These are phyloP conservation scores for Parotocinclus haroldoi DNA, from an alignment of 2,797 vertebrate genomes.

Conservation along the genomic window DNA sequence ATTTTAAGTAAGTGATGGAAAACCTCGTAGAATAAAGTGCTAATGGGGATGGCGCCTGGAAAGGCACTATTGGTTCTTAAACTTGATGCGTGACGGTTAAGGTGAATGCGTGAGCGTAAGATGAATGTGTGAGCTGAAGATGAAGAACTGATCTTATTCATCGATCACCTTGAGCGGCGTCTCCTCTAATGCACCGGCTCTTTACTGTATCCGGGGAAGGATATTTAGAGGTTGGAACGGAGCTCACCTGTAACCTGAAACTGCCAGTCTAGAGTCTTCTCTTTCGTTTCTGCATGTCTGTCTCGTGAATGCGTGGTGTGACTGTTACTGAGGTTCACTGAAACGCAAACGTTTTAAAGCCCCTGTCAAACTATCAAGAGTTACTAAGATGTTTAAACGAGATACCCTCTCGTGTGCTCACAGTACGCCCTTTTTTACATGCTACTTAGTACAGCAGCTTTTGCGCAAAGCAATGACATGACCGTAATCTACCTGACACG, in stretches of 20 bases:
- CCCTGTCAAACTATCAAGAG: too few species aligned
- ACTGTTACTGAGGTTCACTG: not conserved
- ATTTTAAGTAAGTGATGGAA: too few species aligned
- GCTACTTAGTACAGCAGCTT: too few species aligned
- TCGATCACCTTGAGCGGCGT: conserved; percentile 65
- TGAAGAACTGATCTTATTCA: conserved; percentile 1
- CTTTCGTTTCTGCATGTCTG: conserved; percentile 18
- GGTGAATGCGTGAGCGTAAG: not conserved
- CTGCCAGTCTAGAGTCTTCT: conserved; percentile 38
- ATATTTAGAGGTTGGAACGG: conserved; percentile 68
- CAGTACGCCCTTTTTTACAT: too few species aligned
- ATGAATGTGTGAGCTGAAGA: not conserved
- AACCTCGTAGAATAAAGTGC: too few species aligned
- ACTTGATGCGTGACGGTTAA: conserved; percentile 31
- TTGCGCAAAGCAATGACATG: too few species aligned
- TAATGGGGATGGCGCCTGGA: too few species aligned
- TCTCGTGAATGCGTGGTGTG: not conserved
- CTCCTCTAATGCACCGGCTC: conserved; percentile 55
- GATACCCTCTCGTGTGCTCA: not conserved
- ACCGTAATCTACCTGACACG: too few species aligned
- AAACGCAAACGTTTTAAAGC: not conserved
- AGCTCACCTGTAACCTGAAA: conserved; percentile 58
- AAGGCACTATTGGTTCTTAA: too few species aligned
- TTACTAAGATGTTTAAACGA: too few species aligned
- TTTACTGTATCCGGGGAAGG: conserved; percentile 56